Evolutionary conservation across 2,113 vertebrate species (phyloP).

Genomic region (Myodes glareolus): DNA sequence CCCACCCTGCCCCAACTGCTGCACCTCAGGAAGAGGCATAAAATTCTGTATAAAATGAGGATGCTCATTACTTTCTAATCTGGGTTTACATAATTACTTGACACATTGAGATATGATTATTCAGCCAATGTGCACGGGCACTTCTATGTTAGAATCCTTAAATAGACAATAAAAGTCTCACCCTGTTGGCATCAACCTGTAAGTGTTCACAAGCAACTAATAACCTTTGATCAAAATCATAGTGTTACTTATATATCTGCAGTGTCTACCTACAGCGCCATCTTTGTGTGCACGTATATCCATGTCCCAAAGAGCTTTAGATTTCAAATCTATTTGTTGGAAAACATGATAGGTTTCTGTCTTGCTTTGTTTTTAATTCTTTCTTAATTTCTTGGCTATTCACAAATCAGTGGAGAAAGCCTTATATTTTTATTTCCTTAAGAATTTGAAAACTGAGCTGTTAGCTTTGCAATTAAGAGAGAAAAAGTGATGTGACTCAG

Average conservation of each 20-base stretch:
- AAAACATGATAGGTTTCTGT: neutral
- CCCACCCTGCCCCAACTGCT: neutral
- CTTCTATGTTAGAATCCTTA: neutral
- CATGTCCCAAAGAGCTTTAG: neutral
- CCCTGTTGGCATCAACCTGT: neutral
- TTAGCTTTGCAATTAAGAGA: neutral
- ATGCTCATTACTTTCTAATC: neutral
- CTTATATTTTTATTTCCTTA: neutral
- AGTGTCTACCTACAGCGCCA: neutral
- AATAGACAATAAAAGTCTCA: neutral
- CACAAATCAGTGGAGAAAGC: neutral
- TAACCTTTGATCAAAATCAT: neutral
- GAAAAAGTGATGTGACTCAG: neutral
- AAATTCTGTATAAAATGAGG: neutral
- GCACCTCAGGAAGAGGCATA: neutral
- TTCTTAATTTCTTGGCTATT: neutral
- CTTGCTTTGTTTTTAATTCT: neutral
- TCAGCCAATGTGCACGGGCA: neutral
- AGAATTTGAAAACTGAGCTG: neutral
- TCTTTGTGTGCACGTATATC: neutral
- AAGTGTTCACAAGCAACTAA: neutral
- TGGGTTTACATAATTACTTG: neutral
- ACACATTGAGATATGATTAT: neutral
- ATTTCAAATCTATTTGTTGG: constrained; percentile 9
- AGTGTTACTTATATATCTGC: neutral